Base-by-base conservation (phyloP, 1,140 invertebrate genomes). In the Plodia interpunctella region DNA sequence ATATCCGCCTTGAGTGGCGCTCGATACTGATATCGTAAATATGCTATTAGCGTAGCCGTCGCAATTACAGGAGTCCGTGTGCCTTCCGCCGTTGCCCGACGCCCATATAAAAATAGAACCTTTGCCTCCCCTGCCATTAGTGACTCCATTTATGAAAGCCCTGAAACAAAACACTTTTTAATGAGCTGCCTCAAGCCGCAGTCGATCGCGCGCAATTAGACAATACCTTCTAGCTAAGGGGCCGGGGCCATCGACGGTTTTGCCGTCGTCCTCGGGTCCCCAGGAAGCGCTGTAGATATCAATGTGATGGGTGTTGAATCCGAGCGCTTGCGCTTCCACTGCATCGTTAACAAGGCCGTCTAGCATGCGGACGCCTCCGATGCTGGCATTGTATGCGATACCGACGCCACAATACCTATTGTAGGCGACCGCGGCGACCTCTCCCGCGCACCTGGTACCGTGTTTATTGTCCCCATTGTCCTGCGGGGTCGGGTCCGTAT, bases 101-200 rank as follows among this genome's bases (percentile, higher is more conserved):
- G 98, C 98, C 98, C 98, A 99, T n/a, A 99, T 97, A 90, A 99
- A 99, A 72, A 99, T 99, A 18, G 97, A 98, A 20, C 98, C 98
- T 88, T 97, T 96, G 10, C 98, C 98, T 70, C 95, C 93, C 21
- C 98, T 93, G 25, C 98, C 98, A 76, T 95, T 96, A 18, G 94
- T 96, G 15, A 99, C 97, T 51, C 98, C 98, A 78, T 98, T 96
- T 77, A 98, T 97, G 83, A 99, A 99, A 19, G 98, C 98, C 64
- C 91, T 88, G 77, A 55, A 88, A 88, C 72, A 83, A 79, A 76
- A 67, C 63, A 61, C 30, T 70, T 82, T 72, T 76, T 83, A 82
- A 83, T 80, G 71, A 82, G 75, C 76, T 62, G 73, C 71, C 74
- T 66, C 68, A 70, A 77, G 70, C 73, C 51, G 44, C 5, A 8